Evolutionary conservation across 2,113 vertebrate genomes (phyloP).

Genomic region (Pelusios castaneus): DNA sequence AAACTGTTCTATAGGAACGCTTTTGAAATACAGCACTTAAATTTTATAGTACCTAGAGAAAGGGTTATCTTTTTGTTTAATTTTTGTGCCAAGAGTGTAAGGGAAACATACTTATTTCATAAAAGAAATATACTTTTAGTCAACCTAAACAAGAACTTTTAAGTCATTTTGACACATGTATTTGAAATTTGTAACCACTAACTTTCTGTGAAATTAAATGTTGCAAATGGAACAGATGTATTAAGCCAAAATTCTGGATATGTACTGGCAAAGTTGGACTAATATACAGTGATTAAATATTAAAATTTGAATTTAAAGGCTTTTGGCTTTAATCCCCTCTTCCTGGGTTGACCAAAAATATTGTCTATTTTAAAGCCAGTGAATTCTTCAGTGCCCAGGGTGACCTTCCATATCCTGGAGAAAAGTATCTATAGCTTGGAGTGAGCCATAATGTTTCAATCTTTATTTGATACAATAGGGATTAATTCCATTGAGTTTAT

Average conservation of each 20-base stretch:
- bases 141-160: conserved; percentile 15
- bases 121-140: conserved; percentile 34
- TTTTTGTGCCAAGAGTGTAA: conserved; percentile 36
- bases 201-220: conserved; percentile 3
- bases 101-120: conserved; percentile 2
- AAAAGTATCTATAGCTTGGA: conserved; percentile 12
- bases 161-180: neutral
- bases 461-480: neutral
- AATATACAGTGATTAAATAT: neutral
- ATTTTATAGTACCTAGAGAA: neutral
- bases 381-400: conserved; percentile 61
- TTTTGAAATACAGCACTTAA: neutral
- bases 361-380: conserved; percentile 44
- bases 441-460: neutral
- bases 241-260: neutral
- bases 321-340: conserved; percentile 66
- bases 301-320: conserved; percentile 51
- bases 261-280: neutral
- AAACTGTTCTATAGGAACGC: neutral
- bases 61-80: conserved; percentile 1
- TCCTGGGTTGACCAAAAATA: conserved; percentile 37
- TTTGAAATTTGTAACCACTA: conserved; percentile 26
- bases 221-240: conserved; percentile 9
- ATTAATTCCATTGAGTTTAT: conserved; percentile 7
- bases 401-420: neutral